These are phyloP conservation scores for Alfaro cultratus DNA, from an alignment of 2,797 vertebrate genomes.

Conservation along the genomic window DNA sequence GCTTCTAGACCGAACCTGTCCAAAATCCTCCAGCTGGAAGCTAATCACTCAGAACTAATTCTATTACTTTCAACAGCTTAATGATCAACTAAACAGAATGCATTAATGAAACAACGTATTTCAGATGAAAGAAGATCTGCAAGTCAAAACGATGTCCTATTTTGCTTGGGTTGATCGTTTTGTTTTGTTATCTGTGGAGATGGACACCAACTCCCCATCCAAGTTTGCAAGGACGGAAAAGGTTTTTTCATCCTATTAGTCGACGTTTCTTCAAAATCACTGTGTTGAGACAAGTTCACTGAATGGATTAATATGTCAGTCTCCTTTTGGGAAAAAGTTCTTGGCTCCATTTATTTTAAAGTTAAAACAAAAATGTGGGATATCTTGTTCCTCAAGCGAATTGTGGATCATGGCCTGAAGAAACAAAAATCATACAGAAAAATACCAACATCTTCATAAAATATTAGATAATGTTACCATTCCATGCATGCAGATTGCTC, in stretches of 20 bases:
- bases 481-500: background rate
- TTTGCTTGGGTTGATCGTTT: background rate
- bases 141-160: background rate
- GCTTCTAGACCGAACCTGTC: background rate
- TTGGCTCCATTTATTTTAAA: background rate
- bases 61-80: background rate
- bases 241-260: background rate
- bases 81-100: background rate
- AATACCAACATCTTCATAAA: background rate
- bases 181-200: background rate
- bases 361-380: background rate
- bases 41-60: background rate
- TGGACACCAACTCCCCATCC: background rate
- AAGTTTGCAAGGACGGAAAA: background rate
- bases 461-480: background rate
- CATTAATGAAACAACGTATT: background rate
- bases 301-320: background rate
- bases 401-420: background rate
- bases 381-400: background rate
- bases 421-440: background rate
- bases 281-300: background rate
- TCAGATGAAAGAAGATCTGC: background rate
- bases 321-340: background rate
- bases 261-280: background rate
- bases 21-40: background rate